Percentiles rank a stretch among this genome's conserved stretches.
Conservation (phyloP, 2,888 invertebrate genomes). For the Timema podura region DNA sequence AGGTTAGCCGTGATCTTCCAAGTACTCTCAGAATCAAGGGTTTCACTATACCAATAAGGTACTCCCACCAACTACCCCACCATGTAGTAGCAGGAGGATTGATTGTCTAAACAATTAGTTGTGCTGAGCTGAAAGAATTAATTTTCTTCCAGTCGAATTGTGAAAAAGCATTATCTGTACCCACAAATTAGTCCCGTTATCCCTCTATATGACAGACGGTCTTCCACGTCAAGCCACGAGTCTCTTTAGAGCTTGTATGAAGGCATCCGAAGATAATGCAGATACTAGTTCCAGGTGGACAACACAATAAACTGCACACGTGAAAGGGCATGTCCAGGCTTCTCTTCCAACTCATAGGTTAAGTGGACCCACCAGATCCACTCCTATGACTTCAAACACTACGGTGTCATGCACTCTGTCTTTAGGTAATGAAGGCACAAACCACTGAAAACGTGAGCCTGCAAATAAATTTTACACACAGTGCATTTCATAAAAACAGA, state of each 20-base stretch:
- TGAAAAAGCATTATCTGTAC: not conserved
- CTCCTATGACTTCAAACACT: too few species aligned
- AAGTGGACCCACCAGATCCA: too few species aligned
- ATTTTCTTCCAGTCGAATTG: not conserved
- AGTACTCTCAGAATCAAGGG: conserved; percentile 39
- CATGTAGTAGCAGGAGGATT: conserved; percentile 43
- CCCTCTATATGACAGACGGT: conserved; percentile 34
- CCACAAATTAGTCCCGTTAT: conserved; percentile 7
- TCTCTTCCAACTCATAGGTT: too few species aligned
- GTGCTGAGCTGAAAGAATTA: too few species aligned
- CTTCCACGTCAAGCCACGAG: conserved; percentile 40
- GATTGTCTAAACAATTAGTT: conserved; percentile 33
- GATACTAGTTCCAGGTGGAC: too few species aligned
- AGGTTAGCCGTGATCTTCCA: conserved; percentile 37
- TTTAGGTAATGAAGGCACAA: not conserved
- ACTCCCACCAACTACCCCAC: conserved; percentile 47
- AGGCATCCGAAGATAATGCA: conserved; percentile 37
- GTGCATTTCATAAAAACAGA: not conserved
- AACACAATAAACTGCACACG: too few species aligned
- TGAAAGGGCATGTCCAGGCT: too few species aligned
- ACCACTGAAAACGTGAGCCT: not conserved
- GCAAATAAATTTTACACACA: conserved; percentile 6
- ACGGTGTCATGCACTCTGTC: conserved; percentile 8
- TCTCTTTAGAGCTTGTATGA: conserved; percentile 38
- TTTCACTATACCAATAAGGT: conserved; percentile 42